Base-by-base conservation (phyloP, 2,113 vertebrate genomes). In the Cyprinodon tularosa region DNA sequence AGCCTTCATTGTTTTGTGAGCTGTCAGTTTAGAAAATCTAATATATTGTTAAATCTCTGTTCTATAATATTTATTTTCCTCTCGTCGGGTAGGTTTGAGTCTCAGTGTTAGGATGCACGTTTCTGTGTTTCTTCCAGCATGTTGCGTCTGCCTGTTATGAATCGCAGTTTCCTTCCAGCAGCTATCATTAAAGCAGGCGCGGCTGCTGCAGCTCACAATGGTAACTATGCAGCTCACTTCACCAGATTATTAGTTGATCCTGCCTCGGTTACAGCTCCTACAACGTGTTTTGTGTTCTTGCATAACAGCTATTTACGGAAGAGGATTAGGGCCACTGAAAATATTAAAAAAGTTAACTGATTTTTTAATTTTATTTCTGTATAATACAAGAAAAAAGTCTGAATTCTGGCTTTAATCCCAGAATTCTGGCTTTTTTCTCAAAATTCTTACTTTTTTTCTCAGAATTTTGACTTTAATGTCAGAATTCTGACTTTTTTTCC, bases 131-230 rank as follows among this genome's bases (percentile, higher is more conserved):
- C 88, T 82, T 74, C 57, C 62, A 96, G 96, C 86, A 98, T 98
- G 97, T 77, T 98, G 83, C 96, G 96, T 80, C 90, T 97, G 22
- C 91, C 95, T 68, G 91, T 82, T 42, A 83, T 95, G 70, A 94
- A 86, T 83, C 93, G 93, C 82, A 89, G 93, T 81, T 75, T 97
- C 20, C 73, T 92, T 44, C 95, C 94, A 81, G 91, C 93, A 12
- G 81, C 93, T 75, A 88, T 91, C 47, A 76, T 90, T 76, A 94
- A 69, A 93, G 92, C 90, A 74, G 89, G 84, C 40, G 76, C 67
- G n/a, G 53, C 85, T 42, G 53, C 85, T 42, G 75, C 83, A 47
- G 68, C 82, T 20, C 91, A 82, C 68, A 90, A 92, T 92, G 95
- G 96, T 98, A 92, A 94, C 93, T 40, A 72, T 65, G 65, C 8